Evolutionary conservation across 2,113 vertebrate genomes (phyloP).

Genomic region (Stigmatopora nigra): DNA sequence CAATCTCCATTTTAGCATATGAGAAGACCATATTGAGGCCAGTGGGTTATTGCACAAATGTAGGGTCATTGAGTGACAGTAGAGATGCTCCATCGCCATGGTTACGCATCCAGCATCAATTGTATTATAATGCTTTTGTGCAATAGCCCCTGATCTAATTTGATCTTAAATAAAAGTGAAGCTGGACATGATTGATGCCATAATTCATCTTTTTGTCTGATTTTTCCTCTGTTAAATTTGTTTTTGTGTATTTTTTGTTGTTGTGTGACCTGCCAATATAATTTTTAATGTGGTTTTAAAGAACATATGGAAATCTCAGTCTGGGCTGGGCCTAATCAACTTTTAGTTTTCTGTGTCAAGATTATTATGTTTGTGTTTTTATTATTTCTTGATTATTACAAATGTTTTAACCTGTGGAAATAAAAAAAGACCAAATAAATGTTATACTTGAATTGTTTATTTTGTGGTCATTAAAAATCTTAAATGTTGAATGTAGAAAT

Average conservation of each 20-base stretch:
- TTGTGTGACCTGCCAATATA: neutral
- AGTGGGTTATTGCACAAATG: neutral
- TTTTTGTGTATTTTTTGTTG: slow-evolving; percentile 19
- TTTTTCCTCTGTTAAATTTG: slow-evolving; percentile 41
- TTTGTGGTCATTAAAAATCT: neutral
- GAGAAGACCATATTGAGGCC: neutral
- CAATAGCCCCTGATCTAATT: neutral
- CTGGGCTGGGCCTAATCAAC: slow-evolving; percentile 76
- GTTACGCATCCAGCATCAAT: too few relatives aligned
- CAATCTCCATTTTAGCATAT: neutral
- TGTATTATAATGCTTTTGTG: too few relatives aligned
- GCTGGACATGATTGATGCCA: slow-evolving; percentile 13
- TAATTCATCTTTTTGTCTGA: slow-evolving; percentile 38
- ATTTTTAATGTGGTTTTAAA: neutral
- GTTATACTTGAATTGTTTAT: slow-evolving; percentile 27
- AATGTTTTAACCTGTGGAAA: slow-evolving; percentile 74
- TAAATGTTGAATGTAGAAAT: too few relatives aligned
- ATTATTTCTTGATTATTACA: slow-evolving; percentile 60
- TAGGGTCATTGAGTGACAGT: neutral
- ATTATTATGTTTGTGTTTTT: slow-evolving; percentile 61
- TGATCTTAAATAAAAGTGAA: slow-evolving; percentile 26
- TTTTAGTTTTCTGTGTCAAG: slow-evolving; percentile 53
- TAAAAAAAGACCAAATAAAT: neutral
- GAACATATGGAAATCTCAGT: slow-evolving; percentile 61
- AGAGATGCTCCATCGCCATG: too few relatives aligned